Evolutionary conservation across 2,888 invertebrate genomes (phyloP).

Genomic region (Eupelmus urozonus): DNA sequence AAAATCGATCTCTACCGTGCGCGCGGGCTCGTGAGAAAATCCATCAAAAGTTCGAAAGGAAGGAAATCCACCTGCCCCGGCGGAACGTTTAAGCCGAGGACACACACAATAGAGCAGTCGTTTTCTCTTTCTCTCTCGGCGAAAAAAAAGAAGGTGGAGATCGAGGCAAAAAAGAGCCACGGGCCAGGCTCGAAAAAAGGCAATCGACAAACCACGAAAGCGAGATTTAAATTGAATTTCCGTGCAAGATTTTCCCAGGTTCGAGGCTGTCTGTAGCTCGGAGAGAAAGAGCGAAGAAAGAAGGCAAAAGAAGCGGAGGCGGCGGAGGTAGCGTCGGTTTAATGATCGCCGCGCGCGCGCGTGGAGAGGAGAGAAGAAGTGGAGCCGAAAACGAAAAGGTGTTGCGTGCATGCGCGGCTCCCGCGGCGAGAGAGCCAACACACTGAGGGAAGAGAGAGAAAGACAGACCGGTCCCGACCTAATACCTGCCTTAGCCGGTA

Average conservation of each 20-base stretch:
- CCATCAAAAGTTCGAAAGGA: conserved; percentile 16
- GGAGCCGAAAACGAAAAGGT: conserved; percentile 25
- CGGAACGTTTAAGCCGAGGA: conserved; percentile 19
- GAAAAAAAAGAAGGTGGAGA: not conserved
- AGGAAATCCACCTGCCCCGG: conserved; percentile 36
- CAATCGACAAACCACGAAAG: conserved; percentile 35
- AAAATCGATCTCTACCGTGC: conserved; percentile 18
- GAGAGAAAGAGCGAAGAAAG: not conserved
- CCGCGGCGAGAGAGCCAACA: conserved; percentile 3
- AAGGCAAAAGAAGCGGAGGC: conserved; percentile 5
- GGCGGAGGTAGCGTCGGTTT: conserved; percentile 20
- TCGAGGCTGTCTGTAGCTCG: no score
- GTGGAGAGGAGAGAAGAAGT: not conserved
- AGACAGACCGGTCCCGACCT: no score
- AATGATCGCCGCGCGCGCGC: conserved; percentile 10
- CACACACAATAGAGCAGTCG: conserved; percentile 43
- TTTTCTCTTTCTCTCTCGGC: no score
- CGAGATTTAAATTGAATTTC: conserved; percentile 48
- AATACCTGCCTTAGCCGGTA: no score
- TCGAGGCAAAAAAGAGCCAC: not conserved
- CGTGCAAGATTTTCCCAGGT: conserved; percentile 47
- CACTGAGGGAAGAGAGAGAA: no score
- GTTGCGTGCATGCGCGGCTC: not conserved
- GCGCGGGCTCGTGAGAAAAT: conserved; percentile 31
- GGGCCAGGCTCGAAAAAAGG: not conserved